Evolutionary conservation across 2,888 invertebrate genomes (phyloP).

Genomic region (Tachystola acroxantha): DNA sequence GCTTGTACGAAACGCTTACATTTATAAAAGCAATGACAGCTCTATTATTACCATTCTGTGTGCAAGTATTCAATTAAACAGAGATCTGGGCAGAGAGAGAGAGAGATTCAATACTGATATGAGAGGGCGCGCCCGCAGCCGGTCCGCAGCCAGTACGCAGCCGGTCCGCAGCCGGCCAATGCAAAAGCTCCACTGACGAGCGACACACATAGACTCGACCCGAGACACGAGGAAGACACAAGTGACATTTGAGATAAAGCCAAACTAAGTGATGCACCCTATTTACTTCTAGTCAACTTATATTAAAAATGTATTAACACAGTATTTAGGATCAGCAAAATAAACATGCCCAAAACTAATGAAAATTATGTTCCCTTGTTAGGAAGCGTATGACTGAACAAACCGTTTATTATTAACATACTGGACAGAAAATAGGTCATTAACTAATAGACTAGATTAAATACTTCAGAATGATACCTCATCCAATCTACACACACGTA

Average conservation of each 20-base stretch:
- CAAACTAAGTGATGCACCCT: conserved; percentile 74
- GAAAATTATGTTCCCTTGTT: conserved; percentile 71
- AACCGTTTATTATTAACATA: conserved; percentile 54
- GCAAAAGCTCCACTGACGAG: conserved; percentile 4
- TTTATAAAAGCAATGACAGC: conserved; percentile 77
- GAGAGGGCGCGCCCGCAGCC: conserved; percentile 9
- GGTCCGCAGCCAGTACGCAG: too few species aligned
- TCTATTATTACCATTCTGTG: conserved; percentile 76
- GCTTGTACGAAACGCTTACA: conserved; percentile 74
- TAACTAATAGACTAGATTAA: conserved; percentile 54
- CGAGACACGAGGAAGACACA: conserved; percentile 36
- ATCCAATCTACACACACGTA: conserved; percentile 62
- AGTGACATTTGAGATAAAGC: conserved; percentile 58
- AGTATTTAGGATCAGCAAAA: conserved; percentile 65
- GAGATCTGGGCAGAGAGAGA: conserved; percentile 65
- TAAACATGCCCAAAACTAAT: conserved; percentile 76
- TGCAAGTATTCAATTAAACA: conserved; percentile 61
- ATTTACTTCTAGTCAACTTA: conserved; percentile 57
- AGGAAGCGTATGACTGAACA: conserved; percentile 72
- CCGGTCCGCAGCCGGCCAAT: too few species aligned
- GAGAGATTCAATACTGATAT: conserved; percentile 38
- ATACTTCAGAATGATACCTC: conserved; percentile 60
- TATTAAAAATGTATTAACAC: conserved; percentile 48
- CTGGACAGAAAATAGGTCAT: conserved; percentile 52
- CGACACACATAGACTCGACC: neutral